A percentile compares a stretch with the other conserved stretches of the same genome.
Evolutionary conservation across 2,113 vertebrate species (phyloP).

Genomic region (Dicrurus megarhynchus): DNA sequence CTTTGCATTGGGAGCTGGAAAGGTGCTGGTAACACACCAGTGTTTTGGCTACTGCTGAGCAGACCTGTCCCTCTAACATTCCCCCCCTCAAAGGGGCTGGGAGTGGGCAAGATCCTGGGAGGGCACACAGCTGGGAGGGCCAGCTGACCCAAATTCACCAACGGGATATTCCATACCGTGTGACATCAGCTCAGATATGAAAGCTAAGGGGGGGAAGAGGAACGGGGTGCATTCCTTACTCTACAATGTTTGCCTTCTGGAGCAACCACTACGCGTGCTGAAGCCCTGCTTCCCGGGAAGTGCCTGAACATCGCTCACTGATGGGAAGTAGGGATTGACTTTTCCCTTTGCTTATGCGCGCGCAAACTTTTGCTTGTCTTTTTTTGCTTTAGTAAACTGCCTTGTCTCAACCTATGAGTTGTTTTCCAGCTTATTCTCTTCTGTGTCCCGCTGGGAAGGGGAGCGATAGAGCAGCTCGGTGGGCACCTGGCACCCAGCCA

Average conservation of each 20-base stretch:
- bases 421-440: background rate
- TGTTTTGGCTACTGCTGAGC: background rate
- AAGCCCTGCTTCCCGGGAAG: background rate
- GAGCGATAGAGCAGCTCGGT: fast-evolving
- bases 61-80: background rate
- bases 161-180: background rate
- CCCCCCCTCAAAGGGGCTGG: background rate
- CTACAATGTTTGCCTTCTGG: background rate
- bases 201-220: background rate
- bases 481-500: fast-evolving
- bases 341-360: background rate
- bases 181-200: background rate
- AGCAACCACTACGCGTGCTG: fast-evolving
- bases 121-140: background rate
- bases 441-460: fast-evolving
- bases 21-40: background rate
- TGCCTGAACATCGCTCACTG: fast-evolving
- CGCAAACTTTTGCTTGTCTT: background rate
- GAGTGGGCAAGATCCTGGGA: background rate
- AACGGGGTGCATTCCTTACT: background rate
- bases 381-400: background rate
- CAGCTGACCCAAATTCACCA: background rate
- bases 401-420: background rate
- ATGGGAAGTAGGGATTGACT: background rate
- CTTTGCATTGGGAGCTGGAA: background rate